Evolutionary conservation across 2,888 invertebrate species (phyloP).

Genomic region (Limnephilus auricula): DNA sequence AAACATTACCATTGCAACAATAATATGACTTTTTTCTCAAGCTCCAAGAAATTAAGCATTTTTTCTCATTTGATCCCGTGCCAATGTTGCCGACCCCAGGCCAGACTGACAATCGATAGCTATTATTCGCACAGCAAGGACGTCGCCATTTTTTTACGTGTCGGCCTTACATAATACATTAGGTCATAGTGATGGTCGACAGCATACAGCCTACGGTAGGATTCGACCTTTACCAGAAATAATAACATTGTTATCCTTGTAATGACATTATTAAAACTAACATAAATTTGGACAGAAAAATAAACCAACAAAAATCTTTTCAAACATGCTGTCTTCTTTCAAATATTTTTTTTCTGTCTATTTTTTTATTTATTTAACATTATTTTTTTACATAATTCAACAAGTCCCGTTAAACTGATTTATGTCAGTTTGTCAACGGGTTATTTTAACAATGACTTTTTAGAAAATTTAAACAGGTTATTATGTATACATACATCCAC

Average conservation of each 20-base stretch:
- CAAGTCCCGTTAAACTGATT: no score
- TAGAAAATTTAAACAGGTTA: no score
- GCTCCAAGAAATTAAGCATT: neutral
- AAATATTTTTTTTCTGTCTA: no score
- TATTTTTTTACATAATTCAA: no score
- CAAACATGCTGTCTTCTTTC: neutral
- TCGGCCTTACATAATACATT: conserved; percentile 41
- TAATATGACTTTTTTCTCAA: neutral
- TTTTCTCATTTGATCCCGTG: neutral
- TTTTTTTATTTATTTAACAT: no score
- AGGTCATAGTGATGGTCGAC: conserved; percentile 5
- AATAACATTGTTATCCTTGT: neutral
- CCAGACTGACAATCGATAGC: conserved; percentile 34
- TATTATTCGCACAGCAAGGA: conserved; percentile 33
- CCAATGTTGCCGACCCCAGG: neutral
- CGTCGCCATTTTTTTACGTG: conserved; percentile 39
- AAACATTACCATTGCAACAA: neutral
- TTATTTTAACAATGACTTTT: no score
- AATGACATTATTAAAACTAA: neutral
- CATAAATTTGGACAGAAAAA: neutral
- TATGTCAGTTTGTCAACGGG: no score
- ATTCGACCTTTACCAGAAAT: neutral
- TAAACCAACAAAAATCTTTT: neutral
- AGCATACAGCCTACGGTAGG: neutral
- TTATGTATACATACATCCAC: no score